Evolutionary conservation across 2,888 invertebrate genomes (phyloP), one percentile per base, ranked within the genome.

Genomic region (Calameuta pallipes): DNA sequence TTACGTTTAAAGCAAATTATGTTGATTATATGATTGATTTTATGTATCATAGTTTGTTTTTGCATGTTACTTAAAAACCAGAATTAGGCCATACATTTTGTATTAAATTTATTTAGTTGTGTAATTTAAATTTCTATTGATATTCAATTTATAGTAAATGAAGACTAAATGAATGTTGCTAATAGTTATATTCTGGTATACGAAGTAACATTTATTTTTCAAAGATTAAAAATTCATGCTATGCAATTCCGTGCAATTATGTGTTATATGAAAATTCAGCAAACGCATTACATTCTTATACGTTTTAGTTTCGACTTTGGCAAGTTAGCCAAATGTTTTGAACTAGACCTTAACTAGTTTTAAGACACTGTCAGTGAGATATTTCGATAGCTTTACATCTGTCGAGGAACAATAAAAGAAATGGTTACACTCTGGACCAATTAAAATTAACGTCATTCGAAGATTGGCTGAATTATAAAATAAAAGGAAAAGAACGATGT

Each of bases 361-460:
- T 79, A 84, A 85, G 84, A 87, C 86, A 85, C 80, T 79, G 79
- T 84, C 86, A 88, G 86, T 87, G 86, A 88, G 85, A 87, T 85
- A 85, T 82, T 85, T 84, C 81, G 85, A 84, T 83, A 84, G 83
- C 82, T 85, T 85, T 85, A 82, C 78, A 75, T 76, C 34, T 69
- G 12, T 76, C 23, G 75, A 68, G 78, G 56, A 56, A 34, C 68
- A 73, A 69, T 75, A 68, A 79, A 68, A 69, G 70, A 77, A 56
- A 74, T 75, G 73, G 68, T 37, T 75, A 69, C 74, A 81, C 76
- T 80, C 79, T 80, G 77, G 78, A 82, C 81, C 81, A 80, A 81
- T 69, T 82, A 73, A 74, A 80, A 81, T 56, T 76, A 76, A 78
- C 78, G 76, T 79, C 76, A 76, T 75, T 80, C 74, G 37, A 76